phyloP scores from a whole-genome alignment of 2,888 invertebrate species.

The Anaspis maculata region DNA sequence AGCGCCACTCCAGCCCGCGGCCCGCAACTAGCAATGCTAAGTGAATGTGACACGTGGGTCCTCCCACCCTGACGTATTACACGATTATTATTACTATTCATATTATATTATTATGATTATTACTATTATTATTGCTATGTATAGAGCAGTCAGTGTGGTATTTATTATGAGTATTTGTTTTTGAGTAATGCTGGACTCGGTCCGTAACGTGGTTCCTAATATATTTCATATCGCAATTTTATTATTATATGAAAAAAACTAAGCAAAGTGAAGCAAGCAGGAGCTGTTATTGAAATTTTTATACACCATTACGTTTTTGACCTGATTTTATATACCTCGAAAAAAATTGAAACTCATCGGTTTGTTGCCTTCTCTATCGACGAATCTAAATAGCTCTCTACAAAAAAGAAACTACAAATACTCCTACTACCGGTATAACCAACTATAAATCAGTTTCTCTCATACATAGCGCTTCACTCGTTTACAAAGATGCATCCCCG shows the following conservation, averaged over 20 bases:
- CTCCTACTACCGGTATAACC: slow-evolving; percentile 7
- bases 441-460: slow-evolving; percentile 19
- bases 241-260: too few relatives aligned
- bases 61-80: slow-evolving; percentile 42
- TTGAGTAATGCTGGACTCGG: slow-evolving; percentile 33
- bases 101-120: slow-evolving; percentile 40
- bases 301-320: slow-evolving; percentile 24
- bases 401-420: slow-evolving; percentile 6
- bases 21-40: slow-evolving; percentile 39
- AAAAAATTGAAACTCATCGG: slow-evolving; percentile 5
- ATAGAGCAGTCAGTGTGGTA: slow-evolving; percentile 40
- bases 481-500: slow-evolving; percentile 37
- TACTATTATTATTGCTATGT: slow-evolving; percentile 33
- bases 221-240: slow-evolving; percentile 42
- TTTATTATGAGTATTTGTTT: slow-evolving; percentile 34
- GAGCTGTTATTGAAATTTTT: slow-evolving; percentile 21
- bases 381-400: slow-evolving; percentile 16
- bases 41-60: slow-evolving; percentile 42
- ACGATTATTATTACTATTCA: slow-evolving; percentile 48
- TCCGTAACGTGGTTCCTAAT: slow-evolving; percentile 42
- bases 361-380: too few relatives aligned
- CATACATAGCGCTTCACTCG: slow-evolving; percentile 26
- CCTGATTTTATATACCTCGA: slow-evolving; percentile 26
- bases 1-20: slow-evolving; percentile 15
- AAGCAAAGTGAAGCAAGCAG: slow-evolving; percentile 23